Conservation (phyloP, 2,888 invertebrate species). For the Oscheius sp. region DNA sequence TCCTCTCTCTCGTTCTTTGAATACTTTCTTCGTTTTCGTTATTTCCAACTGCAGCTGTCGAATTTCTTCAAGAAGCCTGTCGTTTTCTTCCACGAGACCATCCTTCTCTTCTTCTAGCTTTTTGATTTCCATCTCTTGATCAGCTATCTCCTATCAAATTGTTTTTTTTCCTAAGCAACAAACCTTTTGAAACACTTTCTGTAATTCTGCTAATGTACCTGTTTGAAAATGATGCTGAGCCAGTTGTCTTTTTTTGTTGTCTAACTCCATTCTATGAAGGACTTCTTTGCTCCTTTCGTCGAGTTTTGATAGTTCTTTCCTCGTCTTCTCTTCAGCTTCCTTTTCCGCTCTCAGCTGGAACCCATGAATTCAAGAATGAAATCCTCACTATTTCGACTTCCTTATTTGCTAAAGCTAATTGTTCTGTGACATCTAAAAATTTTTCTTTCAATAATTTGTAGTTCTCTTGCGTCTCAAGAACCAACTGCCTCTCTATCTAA, state of each 20-base stretch:
- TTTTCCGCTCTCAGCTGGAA: conserved; percentile 18
- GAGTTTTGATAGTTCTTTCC: conserved; percentile 8
- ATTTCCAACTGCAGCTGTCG: conserved; percentile 17
- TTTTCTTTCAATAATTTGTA: conserved; percentile 4
- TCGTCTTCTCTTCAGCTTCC: conserved; percentile 2
- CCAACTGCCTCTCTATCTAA: conserved; percentile 17
- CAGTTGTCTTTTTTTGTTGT: conserved; percentile 19
- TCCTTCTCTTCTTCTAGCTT: conserved; percentile 24
- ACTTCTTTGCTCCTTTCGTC: conserved; percentile 22
- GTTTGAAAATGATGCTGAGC: conserved; percentile 20
- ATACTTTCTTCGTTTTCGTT: not conserved
- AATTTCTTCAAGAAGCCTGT: conserved; percentile 15
- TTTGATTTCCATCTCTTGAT: conserved; percentile 21
- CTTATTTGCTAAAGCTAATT: conserved; percentile 10
- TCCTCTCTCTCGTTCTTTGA: conserved; percentile 7
- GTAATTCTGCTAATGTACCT: conserved; percentile 18
- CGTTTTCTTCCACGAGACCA: conserved; percentile 24
- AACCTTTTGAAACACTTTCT: conserved; percentile 28
- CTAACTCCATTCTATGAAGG: conserved; percentile 5
- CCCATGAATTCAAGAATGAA: too few species aligned
- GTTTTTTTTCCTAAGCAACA: not conserved
- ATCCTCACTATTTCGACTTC: conserved; percentile 17
- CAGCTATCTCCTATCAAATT: conserved; percentile 20
- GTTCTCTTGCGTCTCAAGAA: conserved; percentile 20
- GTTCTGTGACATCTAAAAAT: conserved; percentile 4